Percentiles rank a stretch among this genome's conserved stretches.
These are phyloP conservation scores for Cantharis lateralis DNA, from an alignment of 2,888 invertebrate genomes.

Conservation along the genomic window DNA sequence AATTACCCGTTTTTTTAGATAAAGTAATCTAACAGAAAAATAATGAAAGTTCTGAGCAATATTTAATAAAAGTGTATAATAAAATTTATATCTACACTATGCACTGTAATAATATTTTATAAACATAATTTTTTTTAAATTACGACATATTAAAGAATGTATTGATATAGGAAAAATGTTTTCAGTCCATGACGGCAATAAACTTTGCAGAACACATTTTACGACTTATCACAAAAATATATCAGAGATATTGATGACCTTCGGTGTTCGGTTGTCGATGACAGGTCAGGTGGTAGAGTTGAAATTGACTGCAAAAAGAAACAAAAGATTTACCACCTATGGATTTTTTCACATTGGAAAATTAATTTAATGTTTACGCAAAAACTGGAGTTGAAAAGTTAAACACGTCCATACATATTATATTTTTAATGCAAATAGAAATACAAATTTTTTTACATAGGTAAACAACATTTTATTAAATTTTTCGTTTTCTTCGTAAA, in stretches of 20 bases:
- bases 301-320: constrained; percentile 1
- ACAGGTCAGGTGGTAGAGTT: constrained; percentile 11
- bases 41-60: not conserved
- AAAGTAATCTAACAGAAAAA: not conserved
- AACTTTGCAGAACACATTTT: constrained; percentile 19
- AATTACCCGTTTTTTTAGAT: too few relatives aligned
- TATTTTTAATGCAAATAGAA: not conserved
- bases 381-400: not conserved
- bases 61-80: not conserved
- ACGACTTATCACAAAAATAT: constrained; percentile 22
- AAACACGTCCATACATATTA: not conserved
- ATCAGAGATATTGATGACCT: constrained; percentile 20
- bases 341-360: constrained; percentile 1
- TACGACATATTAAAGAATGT: constrained; percentile 11
- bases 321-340: constrained; percentile 3
- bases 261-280: constrained; percentile 12
- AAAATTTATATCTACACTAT: not conserved
- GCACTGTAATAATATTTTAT: not conserved
- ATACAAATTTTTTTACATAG: not conserved
- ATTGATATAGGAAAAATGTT: constrained; percentile 17
- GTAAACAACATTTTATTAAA: not conserved
- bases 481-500: not conserved
- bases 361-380: not conserved
- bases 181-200: constrained; percentile 12
- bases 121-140: not conserved